Evolutionary conservation across 2,888 invertebrate genomes (phyloP).

Genomic region (Xestia rhomboidea): DNA sequence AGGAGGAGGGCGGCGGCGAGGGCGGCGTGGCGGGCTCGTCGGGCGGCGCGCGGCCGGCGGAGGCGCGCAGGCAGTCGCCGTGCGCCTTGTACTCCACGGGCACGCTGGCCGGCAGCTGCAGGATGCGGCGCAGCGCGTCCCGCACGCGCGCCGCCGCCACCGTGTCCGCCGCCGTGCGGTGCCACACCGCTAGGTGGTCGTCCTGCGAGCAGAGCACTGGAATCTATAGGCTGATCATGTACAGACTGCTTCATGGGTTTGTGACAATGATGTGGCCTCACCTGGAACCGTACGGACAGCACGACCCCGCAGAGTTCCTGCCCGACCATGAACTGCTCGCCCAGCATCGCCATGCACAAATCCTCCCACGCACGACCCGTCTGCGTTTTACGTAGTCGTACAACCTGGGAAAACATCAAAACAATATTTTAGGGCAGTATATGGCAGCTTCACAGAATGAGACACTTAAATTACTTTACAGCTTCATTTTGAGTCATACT

Average conservation of each 20-base stretch:
- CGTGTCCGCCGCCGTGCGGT: constrained; percentile 97
- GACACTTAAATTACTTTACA: not conserved
- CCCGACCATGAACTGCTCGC: constrained; percentile 99
- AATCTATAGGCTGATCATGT: too few relatives aligned
- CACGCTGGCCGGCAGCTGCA: constrained; percentile 97
- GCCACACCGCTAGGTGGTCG: constrained; percentile 99
- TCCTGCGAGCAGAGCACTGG: too few relatives aligned
- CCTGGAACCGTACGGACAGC: constrained; percentile 98
- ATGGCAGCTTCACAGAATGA: not conserved
- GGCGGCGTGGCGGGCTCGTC: constrained; percentile 61
- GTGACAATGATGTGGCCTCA: constrained; percentile 68
- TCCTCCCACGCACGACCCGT: constrained; percentile 99
- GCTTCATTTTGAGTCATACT: not conserved
- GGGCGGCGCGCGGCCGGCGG: constrained; percentile 70
- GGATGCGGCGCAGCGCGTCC: constrained; percentile 97
- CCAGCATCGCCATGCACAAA: constrained; percentile 99
- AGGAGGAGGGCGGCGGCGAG: constrained; percentile 44
- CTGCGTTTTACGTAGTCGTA: constrained; percentile 97
- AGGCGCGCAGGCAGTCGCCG: constrained; percentile 82
- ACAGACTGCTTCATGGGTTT: not conserved
- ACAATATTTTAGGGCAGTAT: not conserved
- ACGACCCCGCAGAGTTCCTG: constrained; percentile 99
- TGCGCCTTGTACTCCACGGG: constrained; percentile 97
- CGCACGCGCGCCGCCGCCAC: constrained; percentile 97
- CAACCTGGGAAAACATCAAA: constrained; percentile 87